Evolutionary conservation across 2,797 vertebrate species (phyloP), one percentile per base, ranked within the genome.

Genomic region (Cyprinodon diabolis): DNA sequence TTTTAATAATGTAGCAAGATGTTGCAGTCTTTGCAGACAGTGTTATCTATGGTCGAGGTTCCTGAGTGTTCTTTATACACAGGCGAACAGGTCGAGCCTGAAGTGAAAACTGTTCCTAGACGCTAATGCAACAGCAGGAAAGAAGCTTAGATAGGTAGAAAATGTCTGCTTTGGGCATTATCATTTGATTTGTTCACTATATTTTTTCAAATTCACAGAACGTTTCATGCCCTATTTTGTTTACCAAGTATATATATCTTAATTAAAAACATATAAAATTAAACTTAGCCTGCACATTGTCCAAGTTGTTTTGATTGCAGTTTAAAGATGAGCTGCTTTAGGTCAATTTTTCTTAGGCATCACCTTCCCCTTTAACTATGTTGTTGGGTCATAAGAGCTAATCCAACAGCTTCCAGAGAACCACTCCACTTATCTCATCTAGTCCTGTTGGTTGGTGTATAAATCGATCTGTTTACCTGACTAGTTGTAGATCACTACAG

Each of bases 1-100:
- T 84, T 88, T 93, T 60, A 92, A 92, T 91, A 92, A 89, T 92
- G 80, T 79, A 92, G 58, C 78, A 84, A 79, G 80, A 84, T 82
- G 78, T 55, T 63, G 62, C 74, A 84, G 78, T 35, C 69, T 80
- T 48, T 68, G n/a, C 21, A 70, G 74, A 69, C 74, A 0, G 74
- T 71, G 49, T 55, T 35, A 45, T 81, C 60, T 76, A 47, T 70
- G 51, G 66, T 37, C 4, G 4, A 21, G 19, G 14, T 71, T 75
- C 75, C 84, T 81, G 65, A 75, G 54, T 73, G 21, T 84, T 37
- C 71, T 43, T 45, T 62, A 23, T 19, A 48, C 48, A 13, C 47
- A 7, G 0, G 2, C 51, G 45, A 68, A 55, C 35, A 71, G 2
- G 68, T 52, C 0, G 37, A 45, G 81, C 83, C 78, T 76, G 35